These are phyloP conservation scores for Phoeniculus purpureus DNA, from an alignment of 2,797 vertebrate species.

Conservation along the genomic window DNA sequence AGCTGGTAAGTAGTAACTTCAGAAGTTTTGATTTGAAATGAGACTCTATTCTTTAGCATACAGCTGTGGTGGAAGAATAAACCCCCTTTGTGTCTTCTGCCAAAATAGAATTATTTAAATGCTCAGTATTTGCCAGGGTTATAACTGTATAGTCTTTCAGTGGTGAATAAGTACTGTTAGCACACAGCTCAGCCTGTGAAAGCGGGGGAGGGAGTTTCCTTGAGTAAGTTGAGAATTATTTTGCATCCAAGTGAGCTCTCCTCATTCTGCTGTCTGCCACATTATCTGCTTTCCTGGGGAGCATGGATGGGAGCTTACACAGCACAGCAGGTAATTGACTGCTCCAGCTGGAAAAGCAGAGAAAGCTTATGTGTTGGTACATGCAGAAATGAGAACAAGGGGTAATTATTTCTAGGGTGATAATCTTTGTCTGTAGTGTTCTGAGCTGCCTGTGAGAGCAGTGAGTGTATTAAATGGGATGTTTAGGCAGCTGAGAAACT, in stretches of 20 bases:
- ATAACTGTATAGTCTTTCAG: slow-evolving; percentile 12
- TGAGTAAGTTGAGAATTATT: slow-evolving; percentile 34
- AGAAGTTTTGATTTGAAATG: slow-evolving; percentile 45
- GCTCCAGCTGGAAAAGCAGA: not conserved
- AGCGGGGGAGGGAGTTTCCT: not conserved
- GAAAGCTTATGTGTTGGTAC: not conserved
- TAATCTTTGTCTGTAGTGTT: not conserved
- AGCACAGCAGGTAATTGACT: slow-evolving; percentile 56
- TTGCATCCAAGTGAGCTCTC: not conserved
- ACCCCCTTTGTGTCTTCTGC: slow-evolving; percentile 33
- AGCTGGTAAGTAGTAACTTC: slow-evolving; percentile 71
- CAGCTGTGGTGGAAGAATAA: slow-evolving; percentile 42
- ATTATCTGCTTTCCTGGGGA: not conserved
- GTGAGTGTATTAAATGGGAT: not conserved
- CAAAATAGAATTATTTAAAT: slow-evolving; percentile 31
- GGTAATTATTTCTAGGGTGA: not conserved
- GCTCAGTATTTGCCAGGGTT: not conserved
- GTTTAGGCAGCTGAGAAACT: not conserved
- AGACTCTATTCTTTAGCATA: slow-evolving; percentile 45
- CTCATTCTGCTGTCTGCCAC: not conserved
- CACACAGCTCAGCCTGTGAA: not conserved
- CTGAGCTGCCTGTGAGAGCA: not conserved
- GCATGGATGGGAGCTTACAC: not conserved
- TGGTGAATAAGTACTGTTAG: slow-evolving; percentile 12
- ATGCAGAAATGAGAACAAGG: not conserved